These are phyloP conservation scores for Marcusenius ussheri DNA, from an alignment of 2,113 vertebrate species.

Conservation along the genomic window DNA sequence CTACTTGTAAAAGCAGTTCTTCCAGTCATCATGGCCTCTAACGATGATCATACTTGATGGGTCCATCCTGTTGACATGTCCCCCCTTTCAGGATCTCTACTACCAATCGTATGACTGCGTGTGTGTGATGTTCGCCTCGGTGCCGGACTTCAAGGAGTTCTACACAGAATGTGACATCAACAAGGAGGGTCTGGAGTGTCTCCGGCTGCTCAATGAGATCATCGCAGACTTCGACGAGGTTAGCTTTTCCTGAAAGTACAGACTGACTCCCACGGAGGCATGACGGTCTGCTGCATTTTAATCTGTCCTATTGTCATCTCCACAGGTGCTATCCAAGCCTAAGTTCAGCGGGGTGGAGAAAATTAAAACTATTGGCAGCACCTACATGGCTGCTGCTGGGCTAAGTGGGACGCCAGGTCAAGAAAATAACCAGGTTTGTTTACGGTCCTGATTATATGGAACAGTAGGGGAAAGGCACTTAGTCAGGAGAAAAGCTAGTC, in stretches of 20 bases:
- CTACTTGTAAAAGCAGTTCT: not conserved
- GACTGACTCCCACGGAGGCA: not conserved
- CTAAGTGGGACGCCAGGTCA: conserved; percentile 68
- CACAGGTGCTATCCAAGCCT: conserved; percentile 87
- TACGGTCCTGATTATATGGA: not conserved
- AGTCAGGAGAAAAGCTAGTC: not conserved
- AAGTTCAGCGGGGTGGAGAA: conserved; percentile 98
- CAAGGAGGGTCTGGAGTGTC: conserved; percentile 88
- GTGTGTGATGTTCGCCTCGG: conserved; percentile 96
- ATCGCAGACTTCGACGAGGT: conserved; percentile 96
- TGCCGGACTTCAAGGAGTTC: conserved; percentile 95
- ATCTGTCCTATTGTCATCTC: not conserved
- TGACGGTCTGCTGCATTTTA: not conserved
- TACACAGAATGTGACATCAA: conserved; percentile 98
- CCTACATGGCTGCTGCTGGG: conserved; percentile 93
- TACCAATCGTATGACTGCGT: conserved; percentile 94
- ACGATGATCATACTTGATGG: not conserved
- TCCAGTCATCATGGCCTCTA: not conserved
- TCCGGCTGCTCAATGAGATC: conserved; percentile 95
- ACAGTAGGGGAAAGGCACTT: not conserved
- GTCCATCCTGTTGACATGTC: not conserved
- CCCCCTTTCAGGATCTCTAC: conserved; percentile 75
- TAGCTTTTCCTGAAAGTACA: conserved; percentile 36
- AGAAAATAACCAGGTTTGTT: conserved; percentile 62
- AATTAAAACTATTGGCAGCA: conserved; percentile 98